Percentiles rank a stretch among this genome's conserved stretches.
These are phyloP conservation scores for Spinus olivaceus DNA, from an alignment of 2,797 vertebrate genomes.

Conservation along the genomic window DNA sequence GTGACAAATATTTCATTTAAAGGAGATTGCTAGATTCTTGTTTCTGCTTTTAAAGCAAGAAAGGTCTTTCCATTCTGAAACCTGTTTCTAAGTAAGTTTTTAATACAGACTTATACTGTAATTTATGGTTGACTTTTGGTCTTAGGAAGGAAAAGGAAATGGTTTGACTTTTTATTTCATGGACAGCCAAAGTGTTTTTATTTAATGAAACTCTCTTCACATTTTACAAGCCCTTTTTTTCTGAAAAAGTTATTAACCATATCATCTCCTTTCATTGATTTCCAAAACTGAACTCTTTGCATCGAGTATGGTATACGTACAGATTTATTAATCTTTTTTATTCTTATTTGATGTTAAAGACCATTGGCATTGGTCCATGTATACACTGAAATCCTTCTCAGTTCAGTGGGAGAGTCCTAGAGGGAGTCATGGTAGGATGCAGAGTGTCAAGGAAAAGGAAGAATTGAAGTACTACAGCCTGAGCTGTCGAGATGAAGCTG, in stretches of 20 bases:
- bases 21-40: neutral
- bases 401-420: neutral
- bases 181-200: neutral
- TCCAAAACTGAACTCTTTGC: neutral
- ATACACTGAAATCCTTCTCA: neutral
- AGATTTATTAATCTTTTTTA: neutral
- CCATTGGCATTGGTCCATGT: neutral
- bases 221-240: neutral
- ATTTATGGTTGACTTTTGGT: slow-evolving; percentile 24
- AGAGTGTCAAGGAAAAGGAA: neutral
- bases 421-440: neutral
- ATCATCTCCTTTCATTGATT: neutral
- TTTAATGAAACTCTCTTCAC: slow-evolving; percentile 6
- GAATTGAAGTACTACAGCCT: neutral
- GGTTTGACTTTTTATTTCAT: neutral
- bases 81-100: slow-evolving; percentile 33
- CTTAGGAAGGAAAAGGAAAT: neutral
- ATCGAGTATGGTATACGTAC: neutral
- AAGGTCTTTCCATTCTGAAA: slow-evolving; percentile 30
- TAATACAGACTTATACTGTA: neutral
- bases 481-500: neutral
- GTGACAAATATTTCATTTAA: slow-evolving; percentile 41
- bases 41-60: slow-evolving; percentile 54
- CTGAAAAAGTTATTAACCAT: neutral
- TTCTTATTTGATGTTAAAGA: neutral